Evolutionary conservation across 2,113 vertebrate genomes (phyloP), one percentile per base, ranked within the genome.

Genomic region (Channa maculata): DNA sequence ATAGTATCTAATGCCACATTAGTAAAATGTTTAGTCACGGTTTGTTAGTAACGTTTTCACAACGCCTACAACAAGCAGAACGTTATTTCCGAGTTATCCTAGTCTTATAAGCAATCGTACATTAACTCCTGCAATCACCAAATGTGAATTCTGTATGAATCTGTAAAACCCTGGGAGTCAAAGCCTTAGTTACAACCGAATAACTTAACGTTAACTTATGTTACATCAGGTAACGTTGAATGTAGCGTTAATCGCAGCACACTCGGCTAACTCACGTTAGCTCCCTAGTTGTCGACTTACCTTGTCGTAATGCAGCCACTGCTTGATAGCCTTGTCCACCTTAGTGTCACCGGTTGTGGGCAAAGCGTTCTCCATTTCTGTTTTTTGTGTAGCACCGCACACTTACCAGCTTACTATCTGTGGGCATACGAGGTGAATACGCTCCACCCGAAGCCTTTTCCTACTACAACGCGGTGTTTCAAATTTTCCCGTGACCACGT

Each of bases 301-400:
- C 96, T 96, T 87, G 75, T 98, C 97, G 86, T 94, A 95, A 36
- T 75, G 89, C 48, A 98, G 80, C 97, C 97, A 99, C 80, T 83
- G 91, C 0, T 75, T 77, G 3, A 95, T 87, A n/a, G 92, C 95
- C 6, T 72, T 71, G 46, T 94, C 89, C 71, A 96, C 81, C 37
- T 57, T 44, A 0, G 39, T 24, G 69, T 92, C 89, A 0, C 88
- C 92, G 5, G 89, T 89, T 12, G 51, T 48, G 1, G 75, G 73
- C 57, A 58, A n/a, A 11, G 51, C 66, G 8, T 48, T 87, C 0
- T 82, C 85, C 93, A 93, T 94, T 34, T 45, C 72, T 8, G 36
- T 52, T 55, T 45, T 49, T 36, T 1, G 4, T 1, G 10, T 3
- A 48, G 49, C 11, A 79, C 24, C 37, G 72, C 1, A 54, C 15